phyloP scores from a whole-genome alignment of 1,140 invertebrate genomes.

The Ephestia elutella region DNA sequence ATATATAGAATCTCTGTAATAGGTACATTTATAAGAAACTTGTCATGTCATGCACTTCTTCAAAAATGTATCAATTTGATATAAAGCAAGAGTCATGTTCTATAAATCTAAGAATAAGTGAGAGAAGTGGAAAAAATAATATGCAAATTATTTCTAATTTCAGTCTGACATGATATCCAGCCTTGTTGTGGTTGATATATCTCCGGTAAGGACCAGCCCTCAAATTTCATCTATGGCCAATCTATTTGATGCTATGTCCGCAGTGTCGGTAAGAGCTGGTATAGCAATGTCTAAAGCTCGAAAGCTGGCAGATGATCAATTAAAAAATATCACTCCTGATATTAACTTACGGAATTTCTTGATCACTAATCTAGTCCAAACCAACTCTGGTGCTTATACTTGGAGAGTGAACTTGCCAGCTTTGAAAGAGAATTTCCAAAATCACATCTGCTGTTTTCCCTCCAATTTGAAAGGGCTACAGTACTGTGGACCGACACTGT shows the following conservation, averaged over 20 bases:
- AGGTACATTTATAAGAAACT: too few relatives aligned
- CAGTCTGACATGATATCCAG: slow-evolving; percentile 86
- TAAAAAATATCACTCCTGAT: slow-evolving; percentile 55
- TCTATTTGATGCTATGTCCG: slow-evolving; percentile 80
- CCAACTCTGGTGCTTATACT: slow-evolving; percentile 75
- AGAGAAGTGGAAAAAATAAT: too few relatives aligned
- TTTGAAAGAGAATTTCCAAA: slow-evolving; percentile 78
- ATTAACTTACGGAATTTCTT: slow-evolving; percentile 78
- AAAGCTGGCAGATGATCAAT: slow-evolving; percentile 74
- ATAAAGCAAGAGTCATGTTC: too few relatives aligned
- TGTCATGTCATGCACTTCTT: too few relatives aligned
- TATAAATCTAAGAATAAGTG: too few relatives aligned
- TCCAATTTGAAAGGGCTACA: slow-evolving; percentile 58
- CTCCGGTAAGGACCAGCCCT: slow-evolving; percentile 80
- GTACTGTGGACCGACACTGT: slow-evolving; percentile 83
- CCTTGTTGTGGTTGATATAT: slow-evolving; percentile 89
- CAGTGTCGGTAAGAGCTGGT: slow-evolving; percentile 75
- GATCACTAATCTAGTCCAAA: slow-evolving; percentile 84
- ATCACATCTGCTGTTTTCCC: slow-evolving; percentile 80
- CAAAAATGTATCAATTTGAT: too few relatives aligned
- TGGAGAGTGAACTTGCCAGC: slow-evolving; percentile 86
- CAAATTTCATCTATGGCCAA: slow-evolving; percentile 77
- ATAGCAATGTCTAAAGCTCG: slow-evolving; percentile 80
- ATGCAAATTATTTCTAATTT: too few relatives aligned
- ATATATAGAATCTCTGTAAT: too few relatives aligned